Percentiles rank a stretch among this genome's conserved stretches.
Evolutionary conservation across 2,797 vertebrate genomes (phyloP).

Genomic region (Rhinophrynus dorsalis): DNA sequence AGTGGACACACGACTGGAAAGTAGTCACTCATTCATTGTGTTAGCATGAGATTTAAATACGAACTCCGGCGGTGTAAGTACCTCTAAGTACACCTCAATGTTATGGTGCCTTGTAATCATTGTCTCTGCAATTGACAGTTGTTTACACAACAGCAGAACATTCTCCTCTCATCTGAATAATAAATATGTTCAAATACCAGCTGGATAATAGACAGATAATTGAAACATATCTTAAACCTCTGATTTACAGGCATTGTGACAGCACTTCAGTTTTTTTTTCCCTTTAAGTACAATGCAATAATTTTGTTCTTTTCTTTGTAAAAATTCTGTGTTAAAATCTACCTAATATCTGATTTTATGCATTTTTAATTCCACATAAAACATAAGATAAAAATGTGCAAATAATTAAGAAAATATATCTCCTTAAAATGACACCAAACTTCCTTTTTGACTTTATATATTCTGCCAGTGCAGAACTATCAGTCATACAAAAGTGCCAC

Average conservation of each 20-base stretch:
- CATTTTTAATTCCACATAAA: too few species aligned
- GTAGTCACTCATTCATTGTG: slow-evolving; percentile 85
- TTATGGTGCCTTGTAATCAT: slow-evolving; percentile 83
- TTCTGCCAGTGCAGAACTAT: too few species aligned
- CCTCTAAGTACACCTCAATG: slow-evolving; percentile 83
- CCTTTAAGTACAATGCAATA: background rate
- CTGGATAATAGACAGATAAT: slow-evolving; percentile 92
- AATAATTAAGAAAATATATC: too few species aligned
- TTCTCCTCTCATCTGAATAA: slow-evolving; percentile 87
- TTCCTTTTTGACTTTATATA: too few species aligned
- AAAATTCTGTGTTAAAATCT: too few species aligned
- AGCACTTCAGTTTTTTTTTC: slow-evolving; percentile 66
- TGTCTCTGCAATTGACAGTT: slow-evolving; percentile 90
- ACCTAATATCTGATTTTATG: too few species aligned
- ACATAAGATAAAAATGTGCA: too few species aligned
- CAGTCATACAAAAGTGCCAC: too few species aligned
- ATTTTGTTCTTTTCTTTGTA: slow-evolving; percentile 52
- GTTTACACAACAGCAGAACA: slow-evolving; percentile 83
- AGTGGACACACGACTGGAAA: slow-evolving; percentile 77
- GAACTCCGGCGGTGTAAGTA: slow-evolving; percentile 87
- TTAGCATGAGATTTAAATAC: slow-evolving; percentile 88
- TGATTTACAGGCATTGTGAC: slow-evolving; percentile 75
- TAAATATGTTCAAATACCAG: slow-evolving; percentile 87
- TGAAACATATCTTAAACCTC: slow-evolving; percentile 92
- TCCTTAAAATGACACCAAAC: too few species aligned